Evolutionary conservation across 2,888 invertebrate genomes (phyloP).

Genomic region (Electrophaes corylata): DNA sequence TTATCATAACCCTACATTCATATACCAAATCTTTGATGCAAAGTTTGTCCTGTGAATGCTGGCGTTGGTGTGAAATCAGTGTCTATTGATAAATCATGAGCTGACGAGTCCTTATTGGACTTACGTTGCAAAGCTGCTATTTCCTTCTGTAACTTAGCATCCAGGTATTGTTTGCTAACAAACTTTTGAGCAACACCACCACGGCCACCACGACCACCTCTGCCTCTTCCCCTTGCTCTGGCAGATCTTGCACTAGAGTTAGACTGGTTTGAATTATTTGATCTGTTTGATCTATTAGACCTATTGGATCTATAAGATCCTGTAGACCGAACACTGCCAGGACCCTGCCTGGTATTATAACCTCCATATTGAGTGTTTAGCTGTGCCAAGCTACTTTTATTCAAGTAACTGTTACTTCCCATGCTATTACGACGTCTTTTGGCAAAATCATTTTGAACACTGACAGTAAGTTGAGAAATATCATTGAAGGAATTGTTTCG

Average conservation of each 20-base stretch:
- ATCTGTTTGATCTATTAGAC: conserved; percentile 61
- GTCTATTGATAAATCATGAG: conserved; percentile 50
- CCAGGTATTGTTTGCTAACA: conserved; percentile 69
- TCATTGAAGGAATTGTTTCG: conserved; percentile 72
- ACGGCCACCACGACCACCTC: conserved; percentile 62
- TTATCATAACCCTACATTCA: conserved; percentile 13
- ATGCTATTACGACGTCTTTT: conserved; percentile 73
- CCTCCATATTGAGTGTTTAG: conserved; percentile 69
- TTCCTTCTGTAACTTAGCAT: conserved; percentile 73
- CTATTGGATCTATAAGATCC: conserved; percentile 70
- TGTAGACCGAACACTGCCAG: conserved; percentile 74
- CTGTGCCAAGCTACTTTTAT: conserved; percentile 69
- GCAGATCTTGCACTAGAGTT: conserved; percentile 61
- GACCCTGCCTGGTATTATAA: conserved; percentile 64
- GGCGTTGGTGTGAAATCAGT: conserved; percentile 71
- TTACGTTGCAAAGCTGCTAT: conserved; percentile 78
- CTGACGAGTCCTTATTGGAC: conserved; percentile 32
- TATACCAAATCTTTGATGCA: conserved; percentile 76
- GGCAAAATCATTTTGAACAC: conserved; percentile 75
- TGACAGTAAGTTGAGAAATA: conserved; percentile 72
- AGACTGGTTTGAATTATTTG: conserved; percentile 60
- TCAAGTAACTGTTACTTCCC: conserved; percentile 69
- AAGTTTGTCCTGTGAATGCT: conserved; percentile 67
- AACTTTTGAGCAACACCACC: conserved; percentile 69
- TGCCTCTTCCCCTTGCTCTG: conserved; percentile 63